These are phyloP conservation scores for Drosophila fungiperda DNA, from an alignment of 2,888 invertebrate species.

Conservation along the genomic window DNA sequence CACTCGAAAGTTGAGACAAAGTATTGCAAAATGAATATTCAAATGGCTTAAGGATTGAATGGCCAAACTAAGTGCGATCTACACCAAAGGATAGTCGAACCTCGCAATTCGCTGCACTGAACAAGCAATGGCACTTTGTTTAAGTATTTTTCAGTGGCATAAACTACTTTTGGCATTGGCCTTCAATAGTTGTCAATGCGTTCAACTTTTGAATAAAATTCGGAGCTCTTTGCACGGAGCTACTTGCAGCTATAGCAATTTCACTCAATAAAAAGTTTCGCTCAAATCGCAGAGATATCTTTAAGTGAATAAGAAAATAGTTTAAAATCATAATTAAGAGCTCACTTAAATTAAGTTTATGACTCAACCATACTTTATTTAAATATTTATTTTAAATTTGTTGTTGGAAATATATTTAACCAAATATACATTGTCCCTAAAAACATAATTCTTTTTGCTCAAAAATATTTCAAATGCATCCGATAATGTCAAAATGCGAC, in stretches of 20 bases:
- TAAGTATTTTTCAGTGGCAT: conserved; percentile 53
- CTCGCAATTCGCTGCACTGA: conserved; percentile 10
- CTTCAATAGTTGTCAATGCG: conserved; percentile 40
- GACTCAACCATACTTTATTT: not conserved
- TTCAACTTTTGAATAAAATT: conserved; percentile 47
- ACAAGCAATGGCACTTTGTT: conserved; percentile 71
- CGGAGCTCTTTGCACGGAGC: conserved; percentile 26
- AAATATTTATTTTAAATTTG: not conserved
- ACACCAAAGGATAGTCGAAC: conserved; percentile 12
- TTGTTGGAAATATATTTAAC: not conserved
- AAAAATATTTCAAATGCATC: not conserved
- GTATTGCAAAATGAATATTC: conserved; percentile 75
- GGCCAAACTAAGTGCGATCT: conserved; percentile 30
- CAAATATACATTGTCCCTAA: not conserved
- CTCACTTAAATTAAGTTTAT: not conserved
- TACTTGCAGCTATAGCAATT: conserved; percentile 22
- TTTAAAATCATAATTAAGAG: not conserved
- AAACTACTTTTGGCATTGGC: conserved; percentile 51
- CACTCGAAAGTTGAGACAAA: conserved; percentile 64
- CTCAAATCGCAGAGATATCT: conserved; percentile 1
- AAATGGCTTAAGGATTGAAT: conserved; percentile 59
- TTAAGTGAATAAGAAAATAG: not conserved
- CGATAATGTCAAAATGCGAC: not conserved
- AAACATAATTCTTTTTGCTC: not conserved
- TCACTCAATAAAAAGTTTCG: conserved; percentile 33